Percentiles rank a stretch among this genome's conserved stretches.
Evolutionary conservation across 2,797 vertebrate genomes (phyloP).

Genomic region (Pseudotriccus pelzelni): DNA sequence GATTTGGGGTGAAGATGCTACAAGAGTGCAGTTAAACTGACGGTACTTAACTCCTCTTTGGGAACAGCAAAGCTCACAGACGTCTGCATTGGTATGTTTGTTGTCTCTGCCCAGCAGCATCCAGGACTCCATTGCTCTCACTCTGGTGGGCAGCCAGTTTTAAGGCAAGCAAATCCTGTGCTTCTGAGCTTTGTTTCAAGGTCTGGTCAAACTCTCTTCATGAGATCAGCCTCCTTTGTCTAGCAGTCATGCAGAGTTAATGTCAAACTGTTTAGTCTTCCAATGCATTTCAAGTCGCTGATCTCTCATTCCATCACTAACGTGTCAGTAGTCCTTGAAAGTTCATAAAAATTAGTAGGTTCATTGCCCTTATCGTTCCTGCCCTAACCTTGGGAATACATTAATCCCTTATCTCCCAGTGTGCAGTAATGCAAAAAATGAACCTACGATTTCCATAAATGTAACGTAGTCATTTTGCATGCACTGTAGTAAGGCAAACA

Average conservation of each 20-base stretch:
- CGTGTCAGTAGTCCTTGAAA: neutral
- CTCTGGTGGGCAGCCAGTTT: neutral
- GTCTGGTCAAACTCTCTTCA: neutral
- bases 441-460: neutral
- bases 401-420: neutral
- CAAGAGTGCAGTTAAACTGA: neutral
- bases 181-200: neutral
- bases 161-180: neutral
- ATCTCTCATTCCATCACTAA: neutral
- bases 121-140: neutral
- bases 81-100: rapidly evolving
- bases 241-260: neutral
- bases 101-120: neutral
- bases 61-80: neutral
- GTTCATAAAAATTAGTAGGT: neutral
- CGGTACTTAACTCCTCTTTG: neutral
- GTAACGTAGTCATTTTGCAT: neutral
- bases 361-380: neutral
- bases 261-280: neutral
- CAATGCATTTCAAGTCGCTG: neutral
- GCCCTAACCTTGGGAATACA: neutral
- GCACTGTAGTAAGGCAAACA: neutral
- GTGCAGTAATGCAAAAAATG: neutral
- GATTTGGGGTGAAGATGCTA: neutral
- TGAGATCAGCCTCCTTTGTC: neutral